Evolutionary conservation across 2,797 vertebrate species (phyloP), one percentile per base, ranked within the genome.

Genomic region (Erpetoichthys calabaricus): DNA sequence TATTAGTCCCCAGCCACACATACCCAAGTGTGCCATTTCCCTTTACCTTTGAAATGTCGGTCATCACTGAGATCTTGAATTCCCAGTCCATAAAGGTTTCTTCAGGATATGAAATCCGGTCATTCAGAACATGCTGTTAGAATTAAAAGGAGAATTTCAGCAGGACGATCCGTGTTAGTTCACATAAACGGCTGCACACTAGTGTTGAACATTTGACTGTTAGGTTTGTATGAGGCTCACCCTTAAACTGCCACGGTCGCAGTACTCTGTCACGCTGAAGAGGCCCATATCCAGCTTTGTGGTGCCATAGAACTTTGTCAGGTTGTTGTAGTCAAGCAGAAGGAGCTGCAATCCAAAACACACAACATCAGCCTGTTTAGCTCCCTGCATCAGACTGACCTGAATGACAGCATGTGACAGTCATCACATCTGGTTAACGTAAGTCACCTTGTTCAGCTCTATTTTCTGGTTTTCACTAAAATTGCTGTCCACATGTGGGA

Each of bases 221-320:
- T n/a, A 7, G 47, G 7, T 50, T 7, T 50, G 47, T 7, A 7
- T 50, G 47, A 7, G 47, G n/a, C 75, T 91, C 82, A 98, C 94
- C 89, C 91, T 75, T 57, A 98, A 82, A 44, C 94, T 97, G 10
- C 93, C 95, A 68, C 92, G 85, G 75, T 97, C 92, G 0, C 95
- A 96, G 67, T 91, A 91, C 65, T 98, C 94, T 44, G 85, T 86
- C 73, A 98, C 94, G 0, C 82, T 92, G 8, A 88, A 98, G 68
- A 97, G 87, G 41, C 74, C 86, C 3, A 78, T 67, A 44, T 97
- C 93, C 57, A 91, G 76, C 75, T 90, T 91, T 71, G 94, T 89
- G 0, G 94, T 99, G 68, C 96, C 96, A 1, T 99, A 99, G 78
- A 99, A 99, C 80, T 99, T 99, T 47, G 92, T 96, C 69, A 98